phyloP scores from a whole-genome alignment of 2,888 invertebrate genomes.

The Malachius bipustulatus region DNA sequence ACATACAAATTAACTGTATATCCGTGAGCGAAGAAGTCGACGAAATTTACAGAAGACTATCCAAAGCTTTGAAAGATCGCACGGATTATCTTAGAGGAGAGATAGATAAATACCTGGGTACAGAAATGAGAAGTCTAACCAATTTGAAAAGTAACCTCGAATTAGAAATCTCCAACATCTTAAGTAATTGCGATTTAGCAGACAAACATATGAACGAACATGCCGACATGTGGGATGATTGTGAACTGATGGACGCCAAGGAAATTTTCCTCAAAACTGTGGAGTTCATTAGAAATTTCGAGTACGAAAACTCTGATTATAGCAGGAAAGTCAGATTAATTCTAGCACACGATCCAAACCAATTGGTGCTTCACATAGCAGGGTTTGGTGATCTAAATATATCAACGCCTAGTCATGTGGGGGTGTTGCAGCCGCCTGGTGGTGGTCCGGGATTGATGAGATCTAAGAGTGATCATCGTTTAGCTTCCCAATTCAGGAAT shows the following conservation, averaged over 20 bases:
- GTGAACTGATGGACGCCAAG: conserved; percentile 87
- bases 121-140: conserved; percentile 75
- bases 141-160: conserved; percentile 88
- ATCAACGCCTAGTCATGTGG: conserved; percentile 38
- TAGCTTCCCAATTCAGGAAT: conserved; percentile 79
- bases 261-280: conserved; percentile 93
- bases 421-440: conserved; percentile 45
- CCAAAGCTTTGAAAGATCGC: conserved; percentile 81
- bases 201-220: conserved; percentile 88
- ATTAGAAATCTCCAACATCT: conserved; percentile 87
- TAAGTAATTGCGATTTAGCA: conserved; percentile 91
- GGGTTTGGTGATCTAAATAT: conserved; percentile 86
- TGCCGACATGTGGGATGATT: conserved; percentile 78
- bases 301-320: conserved; percentile 86
- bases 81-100: conserved; percentile 78
- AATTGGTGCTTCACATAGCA: conserved; percentile 75
- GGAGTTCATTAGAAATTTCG: conserved; percentile 88
- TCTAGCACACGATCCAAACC: conserved; percentile 86
- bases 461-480: conserved; percentile 85
- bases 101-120: conserved; percentile 82
- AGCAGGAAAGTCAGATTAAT: conserved; percentile 74
- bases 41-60: conserved; percentile 76
- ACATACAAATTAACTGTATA: conserved; percentile 78
- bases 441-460: conserved; percentile 70
- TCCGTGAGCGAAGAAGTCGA: conserved; percentile 90